Base-by-base conservation (phyloP, 2,888 invertebrate genomes). In the Venusia cambrica region DNA sequence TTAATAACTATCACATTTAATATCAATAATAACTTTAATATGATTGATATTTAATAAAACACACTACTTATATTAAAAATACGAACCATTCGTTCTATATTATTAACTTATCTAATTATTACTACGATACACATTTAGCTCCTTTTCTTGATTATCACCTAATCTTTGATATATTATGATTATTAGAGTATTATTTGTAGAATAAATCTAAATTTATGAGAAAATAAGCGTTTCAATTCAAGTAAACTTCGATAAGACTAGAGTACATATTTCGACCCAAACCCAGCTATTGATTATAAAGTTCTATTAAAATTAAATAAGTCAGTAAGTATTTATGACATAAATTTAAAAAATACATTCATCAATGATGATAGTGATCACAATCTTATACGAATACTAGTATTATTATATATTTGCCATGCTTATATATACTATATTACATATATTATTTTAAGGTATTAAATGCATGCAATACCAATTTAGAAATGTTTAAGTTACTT, bases 51-150 rank as follows among this genome's bases (percentile, higher is more conserved):
- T 42, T 24, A 36, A 27, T 31, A 55, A 53, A 55, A 39, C 49
- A 45, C 47, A 47, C 52, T 59, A 60, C 45, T 26, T 51, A 51
- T 53, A 55, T 54, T 41, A 46, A 48, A 47, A 38, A 37, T 42
- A 30, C 26, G 10, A 12, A 39, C 31, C 44, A 38, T 40, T 43
- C 14, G 24, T 48, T 56, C 41, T 68, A 71, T 64, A 52, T 64
- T 77, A 79, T 73, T 77, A 59, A 66, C 35, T 41, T 53, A 60
- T 41, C 46, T 27, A 56, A 81, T 40, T 84, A 83, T 83, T 83
- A 83, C 83, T 83, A 76, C 40, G 51, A 78, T 83, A 84, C 83
- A 83, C 81, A 66, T 69, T 61, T 30, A 65, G 71, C 78, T 62
- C 62, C 21, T 48, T 53, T 75, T 62, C 45, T 51, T 55, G 31